These are phyloP conservation scores for Ellobium chinense DNA, from an alignment of 2,888 invertebrate genomes.

Conservation along the genomic window DNA sequence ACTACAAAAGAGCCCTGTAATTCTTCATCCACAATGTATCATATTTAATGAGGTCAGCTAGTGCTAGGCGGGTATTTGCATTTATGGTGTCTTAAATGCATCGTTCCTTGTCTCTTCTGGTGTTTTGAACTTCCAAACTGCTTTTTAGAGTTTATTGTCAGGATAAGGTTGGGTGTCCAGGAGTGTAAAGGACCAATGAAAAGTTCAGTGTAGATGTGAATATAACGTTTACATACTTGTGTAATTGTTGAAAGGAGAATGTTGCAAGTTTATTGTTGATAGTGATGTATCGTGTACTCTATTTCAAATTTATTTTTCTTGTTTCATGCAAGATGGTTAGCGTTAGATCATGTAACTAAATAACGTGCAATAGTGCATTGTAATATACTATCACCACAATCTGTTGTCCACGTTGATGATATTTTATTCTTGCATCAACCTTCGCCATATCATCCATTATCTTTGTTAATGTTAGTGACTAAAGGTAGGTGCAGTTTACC, in stretches of 20 bases:
- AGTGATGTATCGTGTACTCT: neutral
- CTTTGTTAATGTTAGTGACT: slow-evolving; percentile 1
- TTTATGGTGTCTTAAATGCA: neutral
- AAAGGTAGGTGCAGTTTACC: neutral
- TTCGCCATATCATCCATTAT: slow-evolving; percentile 33
- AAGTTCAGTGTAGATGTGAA: too few species aligned
- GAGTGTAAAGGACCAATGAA: too few species aligned
- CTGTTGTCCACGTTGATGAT: slow-evolving; percentile 17
- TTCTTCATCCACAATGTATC: neutral
- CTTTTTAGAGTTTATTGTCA: too few species aligned
- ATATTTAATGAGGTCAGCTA: neutral
- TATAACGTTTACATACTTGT: too few species aligned
- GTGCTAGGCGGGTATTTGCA: neutral
- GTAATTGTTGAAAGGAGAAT: neutral
- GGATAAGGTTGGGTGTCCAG: too few species aligned
- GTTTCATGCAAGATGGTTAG: neutral
- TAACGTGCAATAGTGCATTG: slow-evolving; percentile 37
- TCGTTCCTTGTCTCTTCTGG: too few species aligned
- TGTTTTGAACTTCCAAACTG: too few species aligned
- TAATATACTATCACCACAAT: slow-evolving; percentile 3
- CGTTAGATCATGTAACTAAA: neutral
- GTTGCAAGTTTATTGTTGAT: neutral
- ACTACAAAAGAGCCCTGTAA: neutral
- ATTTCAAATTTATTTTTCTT: neutral
- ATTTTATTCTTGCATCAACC: slow-evolving; percentile 3